Evolutionary conservation across 2,113 vertebrate species (phyloP), one percentile per base, ranked within the genome.

Genomic region (Erpornis zantholeuca): DNA sequence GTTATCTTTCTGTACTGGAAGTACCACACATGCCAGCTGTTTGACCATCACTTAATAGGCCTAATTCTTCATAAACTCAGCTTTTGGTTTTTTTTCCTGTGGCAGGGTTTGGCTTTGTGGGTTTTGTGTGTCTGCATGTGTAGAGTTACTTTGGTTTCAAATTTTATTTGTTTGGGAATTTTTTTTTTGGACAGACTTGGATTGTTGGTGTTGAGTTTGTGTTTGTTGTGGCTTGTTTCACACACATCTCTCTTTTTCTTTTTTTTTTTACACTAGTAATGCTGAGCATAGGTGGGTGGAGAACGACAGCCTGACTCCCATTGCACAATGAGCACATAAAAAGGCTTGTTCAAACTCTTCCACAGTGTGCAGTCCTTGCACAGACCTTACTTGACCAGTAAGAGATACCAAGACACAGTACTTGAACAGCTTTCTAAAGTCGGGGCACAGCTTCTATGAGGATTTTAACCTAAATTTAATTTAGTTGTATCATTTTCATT

Each of bases 231-330:
- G 24, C 38, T 76, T 22, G 15, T n/a, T 44, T 47, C 12, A 60
- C 11, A 25, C 9, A 8, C 4, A 5, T 14, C 0, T n/a, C n/a
- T n/a, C n/a, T 6, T 15, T 53, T n/a, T 14, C 24, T 15, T 31
- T 31, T 40, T 60, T 45, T 61, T 42, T 36, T 38, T 1, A 40
- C 35, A 28, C 4, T 15, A 38, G 24, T 21, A 47, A 16, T 56
- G 23, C 23, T 59, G n/a, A 14, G 17, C 13, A 10, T 25, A 60
- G 33, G 68, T 42, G 21, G 40, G 44, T 44, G 14, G 25, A 76
- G 63, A 61, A 90, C 50, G 22, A 33, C 17, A 81, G 31, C 59
- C 61, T 60, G 66, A 76, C 38, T 71, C 57, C 21, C 3, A 2
- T 82, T 77, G 87, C 44, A 75, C 18, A 63, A 38, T 7, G 45